Percentiles rank a stretch among this genome's conserved stretches.
These are phyloP conservation scores for Aviceda subcristata DNA, from an alignment of 2,113 vertebrate genomes.

Conservation along the genomic window DNA sequence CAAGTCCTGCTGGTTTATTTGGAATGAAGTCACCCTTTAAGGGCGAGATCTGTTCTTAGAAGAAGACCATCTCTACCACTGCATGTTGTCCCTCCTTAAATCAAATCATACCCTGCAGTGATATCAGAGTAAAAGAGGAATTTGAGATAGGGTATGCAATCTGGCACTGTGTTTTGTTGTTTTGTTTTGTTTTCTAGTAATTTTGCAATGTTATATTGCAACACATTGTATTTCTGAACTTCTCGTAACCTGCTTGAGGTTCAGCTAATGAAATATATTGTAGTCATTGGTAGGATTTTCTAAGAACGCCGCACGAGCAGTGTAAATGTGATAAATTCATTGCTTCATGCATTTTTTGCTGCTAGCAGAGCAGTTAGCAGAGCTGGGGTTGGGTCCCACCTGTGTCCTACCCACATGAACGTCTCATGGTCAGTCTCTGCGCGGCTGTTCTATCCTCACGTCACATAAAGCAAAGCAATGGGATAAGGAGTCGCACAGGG, in stretches of 20 bases:
- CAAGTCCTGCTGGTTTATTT: neutral
- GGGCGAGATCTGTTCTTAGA: neutral
- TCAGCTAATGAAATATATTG: neutral
- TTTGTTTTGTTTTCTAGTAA: neutral
- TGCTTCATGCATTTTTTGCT: neutral
- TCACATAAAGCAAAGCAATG: rapidly evolving
- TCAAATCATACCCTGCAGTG: neutral
- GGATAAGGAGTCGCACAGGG: neutral
- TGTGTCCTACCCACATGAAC: neutral
- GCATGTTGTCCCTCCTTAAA: neutral
- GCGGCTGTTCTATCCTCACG: neutral
- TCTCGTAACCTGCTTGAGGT: neutral
- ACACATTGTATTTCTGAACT: rapidly evolving
- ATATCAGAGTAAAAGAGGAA: neutral
- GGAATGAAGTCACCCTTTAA: conserved; percentile 38
- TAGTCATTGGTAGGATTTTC: neutral
- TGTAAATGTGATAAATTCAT: neutral
- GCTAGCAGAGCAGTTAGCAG: neutral
- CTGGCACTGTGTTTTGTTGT: neutral
- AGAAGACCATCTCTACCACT: neutral
- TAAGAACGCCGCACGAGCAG: neutral
- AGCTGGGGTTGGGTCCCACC: neutral
- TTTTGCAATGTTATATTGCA: neutral
- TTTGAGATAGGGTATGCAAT: neutral
- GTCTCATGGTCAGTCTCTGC: neutral